A percentile compares a stretch with the other conserved stretches of the same genome.
Conservation (phyloP, 1,140 invertebrate genomes). For the Acromyrmex heyeri region DNA sequence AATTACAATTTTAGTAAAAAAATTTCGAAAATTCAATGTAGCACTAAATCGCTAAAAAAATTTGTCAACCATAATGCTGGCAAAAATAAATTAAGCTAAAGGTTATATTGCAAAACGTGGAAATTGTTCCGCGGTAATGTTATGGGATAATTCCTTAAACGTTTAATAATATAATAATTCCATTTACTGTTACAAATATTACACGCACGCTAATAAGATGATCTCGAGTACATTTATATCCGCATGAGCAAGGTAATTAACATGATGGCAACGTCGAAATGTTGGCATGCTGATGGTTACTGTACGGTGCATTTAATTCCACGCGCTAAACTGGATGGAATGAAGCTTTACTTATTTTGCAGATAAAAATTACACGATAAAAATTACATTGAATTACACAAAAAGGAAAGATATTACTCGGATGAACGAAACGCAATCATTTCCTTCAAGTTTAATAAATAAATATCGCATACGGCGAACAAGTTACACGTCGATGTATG, state of each 20-base stretch:
- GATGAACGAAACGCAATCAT: neutral
- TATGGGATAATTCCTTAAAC: constrained; percentile 23
- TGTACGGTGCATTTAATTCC: constrained; percentile 35
- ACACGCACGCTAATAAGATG: constrained; percentile 30
- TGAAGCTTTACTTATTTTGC: constrained; percentile 6
- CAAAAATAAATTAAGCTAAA: neutral
- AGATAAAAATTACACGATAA: neutral
- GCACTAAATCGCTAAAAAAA: neutral
- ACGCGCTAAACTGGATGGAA: neutral
- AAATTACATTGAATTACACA: constrained; percentile 6
- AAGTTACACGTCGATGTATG: neutral
- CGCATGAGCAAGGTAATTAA: constrained; percentile 37
- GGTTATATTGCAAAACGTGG: neutral
- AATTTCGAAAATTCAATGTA: neutral
- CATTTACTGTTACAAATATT: neutral
- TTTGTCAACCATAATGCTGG: neutral
- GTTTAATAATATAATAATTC: constrained; percentile 39
- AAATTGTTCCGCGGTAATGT: constrained; percentile 24
- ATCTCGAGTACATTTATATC: constrained; percentile 44
- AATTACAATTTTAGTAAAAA: constrained; percentile 5
- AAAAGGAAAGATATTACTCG: neutral
- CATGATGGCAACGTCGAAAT: constrained; percentile 21
- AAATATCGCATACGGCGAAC: neutral
- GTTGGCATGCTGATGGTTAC: neutral
- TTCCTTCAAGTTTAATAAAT: neutral